These are phyloP conservation scores for Rhopalosiphum maidis DNA, from an alignment of 1,140 invertebrate genomes.

Conservation along the genomic window DNA sequence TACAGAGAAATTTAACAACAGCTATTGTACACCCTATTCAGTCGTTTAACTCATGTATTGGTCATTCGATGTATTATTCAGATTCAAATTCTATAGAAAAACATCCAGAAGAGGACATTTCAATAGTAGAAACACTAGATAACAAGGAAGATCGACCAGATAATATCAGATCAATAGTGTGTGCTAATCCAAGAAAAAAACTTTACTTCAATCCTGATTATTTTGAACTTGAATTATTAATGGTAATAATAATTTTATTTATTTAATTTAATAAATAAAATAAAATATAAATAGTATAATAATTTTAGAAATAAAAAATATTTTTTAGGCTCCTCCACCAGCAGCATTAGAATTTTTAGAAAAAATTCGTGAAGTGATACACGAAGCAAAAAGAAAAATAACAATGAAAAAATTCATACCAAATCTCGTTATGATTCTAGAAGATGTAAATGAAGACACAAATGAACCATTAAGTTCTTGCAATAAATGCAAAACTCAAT, in stretches of 20 bases:
- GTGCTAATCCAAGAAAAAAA: slow-evolving; percentile 74
- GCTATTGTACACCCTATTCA: slow-evolving; percentile 47
- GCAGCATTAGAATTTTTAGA: slow-evolving; percentile 84
- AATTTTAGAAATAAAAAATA: not conserved
- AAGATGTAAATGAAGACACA: slow-evolving; percentile 69
- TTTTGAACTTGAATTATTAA: slow-evolving; percentile 82
- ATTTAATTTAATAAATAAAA: not conserved
- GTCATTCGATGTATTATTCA: slow-evolving; percentile 59
- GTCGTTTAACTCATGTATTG: not conserved
- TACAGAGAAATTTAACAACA: slow-evolving; percentile 45
- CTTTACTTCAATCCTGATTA: slow-evolving; percentile 88
- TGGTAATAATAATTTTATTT: slow-evolving; percentile 67
- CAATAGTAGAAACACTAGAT: slow-evolving; percentile 81
- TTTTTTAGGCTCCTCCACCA: slow-evolving; percentile 78
- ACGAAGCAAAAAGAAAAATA: slow-evolving; percentile 87
- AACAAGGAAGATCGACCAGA: slow-evolving; percentile 69
- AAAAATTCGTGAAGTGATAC: slow-evolving; percentile 87
- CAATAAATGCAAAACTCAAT: slow-evolving; percentile 32
- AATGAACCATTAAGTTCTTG: slow-evolving; percentile 15
- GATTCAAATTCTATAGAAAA: slow-evolving; percentile 70
- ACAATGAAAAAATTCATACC: slow-evolving; percentile 79
- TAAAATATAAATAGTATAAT: not conserved
- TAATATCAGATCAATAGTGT: slow-evolving; percentile 68
- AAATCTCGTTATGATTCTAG: slow-evolving; percentile 79
- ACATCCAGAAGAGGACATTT: slow-evolving; percentile 81